Conservation (phyloP, 2,888 invertebrate genomes). For the Andrena bucephala region DNA sequence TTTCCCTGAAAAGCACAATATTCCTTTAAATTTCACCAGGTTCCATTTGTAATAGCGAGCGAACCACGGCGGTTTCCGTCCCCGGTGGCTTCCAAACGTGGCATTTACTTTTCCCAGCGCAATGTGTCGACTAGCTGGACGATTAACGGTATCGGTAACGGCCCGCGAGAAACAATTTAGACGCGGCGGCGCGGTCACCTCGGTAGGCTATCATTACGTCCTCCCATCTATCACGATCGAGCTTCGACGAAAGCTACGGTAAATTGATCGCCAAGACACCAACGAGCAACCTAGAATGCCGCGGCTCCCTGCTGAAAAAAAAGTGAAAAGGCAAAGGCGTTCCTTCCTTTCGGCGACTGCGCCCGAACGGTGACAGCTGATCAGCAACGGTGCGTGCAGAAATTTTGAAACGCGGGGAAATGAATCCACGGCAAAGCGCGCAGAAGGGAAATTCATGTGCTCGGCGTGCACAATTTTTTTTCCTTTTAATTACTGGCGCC, state of each 20-base stretch:
- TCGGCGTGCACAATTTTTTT: slow-evolving; percentile 22
- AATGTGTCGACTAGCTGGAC: slow-evolving; percentile 29
- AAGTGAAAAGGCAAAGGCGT: neutral
- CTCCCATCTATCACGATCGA: slow-evolving; percentile 19
- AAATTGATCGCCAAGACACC: neutral
- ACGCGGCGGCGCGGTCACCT: slow-evolving; percentile 44
- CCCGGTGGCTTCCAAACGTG: slow-evolving; percentile 41
- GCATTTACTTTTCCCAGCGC: slow-evolving; percentile 47
- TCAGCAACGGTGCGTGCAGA: neutral
- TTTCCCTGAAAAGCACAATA: neutral
- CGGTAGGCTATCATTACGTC: slow-evolving; percentile 30
- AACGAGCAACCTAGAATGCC: neutral
- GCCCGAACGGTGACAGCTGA: neutral
- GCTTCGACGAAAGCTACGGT: neutral
- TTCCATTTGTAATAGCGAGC: slow-evolving; percentile 5
- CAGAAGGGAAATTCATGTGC: slow-evolving; percentile 20
- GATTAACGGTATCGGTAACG: slow-evolving; percentile 80
- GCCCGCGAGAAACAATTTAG: slow-evolving; percentile 73
- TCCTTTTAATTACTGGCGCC: slow-evolving; percentile 42
- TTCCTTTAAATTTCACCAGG: neutral
- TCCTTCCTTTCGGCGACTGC: neutral
- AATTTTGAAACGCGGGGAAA: slow-evolving; percentile 19
- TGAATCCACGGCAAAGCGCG: neutral
- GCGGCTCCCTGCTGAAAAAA: neutral
- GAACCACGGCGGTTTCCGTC: slow-evolving; percentile 13